Base-by-base conservation (phyloP, 2,888 invertebrate genomes). In the Cenopis cana region DNA sequence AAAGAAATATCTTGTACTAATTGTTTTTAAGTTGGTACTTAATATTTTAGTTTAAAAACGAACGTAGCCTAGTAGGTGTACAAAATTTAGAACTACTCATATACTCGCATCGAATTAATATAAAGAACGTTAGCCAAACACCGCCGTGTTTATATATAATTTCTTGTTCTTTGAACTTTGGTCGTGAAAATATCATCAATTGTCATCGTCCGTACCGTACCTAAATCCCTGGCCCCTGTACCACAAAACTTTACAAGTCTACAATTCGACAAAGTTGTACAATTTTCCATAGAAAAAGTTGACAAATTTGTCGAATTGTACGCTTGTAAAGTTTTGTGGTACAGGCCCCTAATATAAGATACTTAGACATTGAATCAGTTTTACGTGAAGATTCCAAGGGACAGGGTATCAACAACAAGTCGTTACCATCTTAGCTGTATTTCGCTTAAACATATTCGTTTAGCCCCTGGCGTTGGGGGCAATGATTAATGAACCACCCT, bases 401-500 rank as follows among this genome's bases (percentile, higher is more conserved):
- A 56, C 71, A 38, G 56, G 70, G 77, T 78, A 79, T 82, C 82
- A 80, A 84, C 83, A 81, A 86, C 80, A 87, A 88, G 85, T 84
- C 78, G 81, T 79, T 86, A 85, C 85, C 85, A 89, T 88, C 84
- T 83, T 80, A 81, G 81, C 83, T 81, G 80, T 85, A 77, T 81
- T 82, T 86, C 81, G 85, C 81, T 86, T 86, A 86, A 89, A 88
- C 88, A 89, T 89, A 89, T 90, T 89, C 87, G 87, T 89, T 87
- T 85, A 83, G 83, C 86, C 85, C 82, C 80, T 77, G 82, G 86
- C 85, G 84, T 89, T 89, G 86, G 80, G 82, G 87, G 85, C 79
- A 85, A 88, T 93, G 92, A 93, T 91, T 90, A 90, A 93, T 92
- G 90, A 86, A 89, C 77, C 86, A 79, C 82, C 81, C 80, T 86